Conservation (phyloP, 2,113 vertebrate genomes). For the Cebidichthys violaceus region DNA sequence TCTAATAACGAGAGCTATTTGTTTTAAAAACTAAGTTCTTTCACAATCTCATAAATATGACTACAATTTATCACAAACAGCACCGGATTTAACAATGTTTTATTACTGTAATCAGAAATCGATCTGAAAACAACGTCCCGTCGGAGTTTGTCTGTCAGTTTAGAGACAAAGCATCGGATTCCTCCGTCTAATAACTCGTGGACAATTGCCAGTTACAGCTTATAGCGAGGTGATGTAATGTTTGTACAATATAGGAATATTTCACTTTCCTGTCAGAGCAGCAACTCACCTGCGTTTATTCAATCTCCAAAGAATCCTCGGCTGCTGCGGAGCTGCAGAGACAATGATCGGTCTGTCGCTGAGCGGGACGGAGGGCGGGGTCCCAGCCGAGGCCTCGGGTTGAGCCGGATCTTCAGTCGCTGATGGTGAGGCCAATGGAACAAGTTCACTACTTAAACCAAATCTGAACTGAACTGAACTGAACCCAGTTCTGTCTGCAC, state of each 20-base stretch:
- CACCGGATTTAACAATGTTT: neutral
- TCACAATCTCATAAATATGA: neutral
- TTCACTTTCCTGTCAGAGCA: conserved; percentile 81
- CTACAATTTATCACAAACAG: neutral
- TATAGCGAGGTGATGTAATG: conserved; percentile 82
- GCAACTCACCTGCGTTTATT: conserved; percentile 83
- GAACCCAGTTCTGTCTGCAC: neutral
- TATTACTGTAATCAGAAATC: neutral
- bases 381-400: conserved; percentile 6
- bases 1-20: neutral
- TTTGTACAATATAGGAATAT: conserved; percentile 83
- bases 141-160: neutral
- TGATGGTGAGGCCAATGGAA: conserved; percentile 24
- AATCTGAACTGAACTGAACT: neutral
- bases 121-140: neutral
- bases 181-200: conserved; percentile 69
- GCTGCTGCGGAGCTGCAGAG: conserved; percentile 65
- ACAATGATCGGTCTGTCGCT: conserved; percentile 75
- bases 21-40: too few species aligned
- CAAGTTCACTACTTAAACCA: conserved; percentile 1
- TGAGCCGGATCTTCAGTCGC: conserved; percentile 14
- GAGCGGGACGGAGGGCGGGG: conserved; percentile 30
- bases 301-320: conserved; percentile 79
- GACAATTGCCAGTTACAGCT: conserved; percentile 78
- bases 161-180: conserved; percentile 49